Evolutionary conservation across 2,113 vertebrate species (phyloP).

Genomic region (Tragelaphus scriptus): DNA sequence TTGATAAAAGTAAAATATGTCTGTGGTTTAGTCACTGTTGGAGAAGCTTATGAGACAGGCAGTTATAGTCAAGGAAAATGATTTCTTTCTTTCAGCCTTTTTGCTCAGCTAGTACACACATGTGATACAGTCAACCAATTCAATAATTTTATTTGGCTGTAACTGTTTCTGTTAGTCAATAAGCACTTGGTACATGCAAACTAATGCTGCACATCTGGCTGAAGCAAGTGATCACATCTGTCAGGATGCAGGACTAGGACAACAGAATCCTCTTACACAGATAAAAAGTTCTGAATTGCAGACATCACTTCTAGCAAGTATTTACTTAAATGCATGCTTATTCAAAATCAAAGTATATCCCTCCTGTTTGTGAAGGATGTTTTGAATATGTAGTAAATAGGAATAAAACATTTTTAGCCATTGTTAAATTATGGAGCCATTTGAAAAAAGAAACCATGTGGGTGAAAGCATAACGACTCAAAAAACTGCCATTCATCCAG

Average conservation of each 20-base stretch:
- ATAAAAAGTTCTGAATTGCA: background rate
- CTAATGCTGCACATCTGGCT: background rate
- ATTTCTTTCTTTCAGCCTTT: background rate
- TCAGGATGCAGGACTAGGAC: background rate
- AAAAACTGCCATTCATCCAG: background rate
- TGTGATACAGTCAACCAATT: background rate
- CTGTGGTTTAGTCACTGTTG: background rate
- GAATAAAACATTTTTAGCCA: background rate
- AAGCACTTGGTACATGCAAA: background rate
- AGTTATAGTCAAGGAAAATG: background rate
- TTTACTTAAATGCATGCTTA: constrained; percentile 3
- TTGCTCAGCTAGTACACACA: background rate
- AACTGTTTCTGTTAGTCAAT: background rate
- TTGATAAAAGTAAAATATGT: background rate
- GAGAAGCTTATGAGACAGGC: background rate
- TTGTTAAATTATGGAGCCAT: background rate
- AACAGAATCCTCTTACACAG: background rate
- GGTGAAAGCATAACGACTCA: background rate
- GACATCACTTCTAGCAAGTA: background rate
- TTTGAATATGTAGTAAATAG: background rate
- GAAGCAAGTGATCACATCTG: background rate
- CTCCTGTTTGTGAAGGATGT: background rate
- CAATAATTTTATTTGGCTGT: background rate
- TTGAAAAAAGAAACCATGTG: background rate
- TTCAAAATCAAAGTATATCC: background rate